phyloP scores from a whole-genome alignment of 2,113 vertebrate species.

The Periophthalmus modestus region DNA sequence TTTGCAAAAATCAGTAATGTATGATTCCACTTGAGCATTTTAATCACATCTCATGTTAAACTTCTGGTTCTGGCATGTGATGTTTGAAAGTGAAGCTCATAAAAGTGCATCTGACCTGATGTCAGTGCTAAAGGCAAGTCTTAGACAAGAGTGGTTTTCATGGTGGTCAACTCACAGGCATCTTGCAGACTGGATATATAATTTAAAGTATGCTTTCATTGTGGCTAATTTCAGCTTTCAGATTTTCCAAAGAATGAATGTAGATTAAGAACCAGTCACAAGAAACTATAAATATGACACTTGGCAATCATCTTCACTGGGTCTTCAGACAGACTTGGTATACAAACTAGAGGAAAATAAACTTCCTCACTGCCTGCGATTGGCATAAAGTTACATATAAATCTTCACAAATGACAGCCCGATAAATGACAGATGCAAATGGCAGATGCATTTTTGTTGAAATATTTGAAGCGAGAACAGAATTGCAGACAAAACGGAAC shows the following conservation, averaged over 20 bases:
- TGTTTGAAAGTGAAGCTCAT: neutral
- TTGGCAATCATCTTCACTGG: too few relatives aligned
- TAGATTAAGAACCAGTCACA: neutral
- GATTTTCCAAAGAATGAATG: neutral
- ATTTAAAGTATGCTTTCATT: too few relatives aligned
- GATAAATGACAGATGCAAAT: too few relatives aligned
- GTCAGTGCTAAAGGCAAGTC: neutral
- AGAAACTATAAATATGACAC: too few relatives aligned
- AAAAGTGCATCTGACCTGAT: neutral
- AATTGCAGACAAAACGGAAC: neutral
- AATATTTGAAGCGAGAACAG: neutral
- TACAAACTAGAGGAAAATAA: too few relatives aligned
- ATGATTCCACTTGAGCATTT: neutral
- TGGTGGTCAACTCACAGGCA: neutral
- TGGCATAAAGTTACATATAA: neutral
- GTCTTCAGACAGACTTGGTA: too few relatives aligned
- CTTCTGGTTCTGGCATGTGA: conserved; percentile 3
- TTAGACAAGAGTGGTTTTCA: neutral
- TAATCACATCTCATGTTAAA: neutral
- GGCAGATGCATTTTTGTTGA: neutral
- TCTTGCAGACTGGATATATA: neutral
- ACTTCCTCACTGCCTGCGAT: neutral
- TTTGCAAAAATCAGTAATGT: neutral
- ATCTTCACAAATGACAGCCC: neutral
- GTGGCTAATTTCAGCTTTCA: too few relatives aligned